Base-by-base conservation (phyloP, 2,888 invertebrate genomes). In the Macrophya annulata region DNA sequence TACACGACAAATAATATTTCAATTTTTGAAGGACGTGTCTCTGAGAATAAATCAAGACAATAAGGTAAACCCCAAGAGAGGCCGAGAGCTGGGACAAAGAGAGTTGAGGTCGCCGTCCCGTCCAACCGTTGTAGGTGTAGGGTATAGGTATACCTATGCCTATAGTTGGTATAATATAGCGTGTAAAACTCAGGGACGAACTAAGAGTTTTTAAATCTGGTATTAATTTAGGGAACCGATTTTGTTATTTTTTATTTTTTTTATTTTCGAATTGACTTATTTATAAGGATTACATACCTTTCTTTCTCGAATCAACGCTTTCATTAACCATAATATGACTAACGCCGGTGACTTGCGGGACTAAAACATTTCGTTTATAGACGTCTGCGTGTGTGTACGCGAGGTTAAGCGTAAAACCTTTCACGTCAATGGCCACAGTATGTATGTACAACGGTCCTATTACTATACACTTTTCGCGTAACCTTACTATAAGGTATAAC, bases 31-130 rank as follows among this genome's bases (percentile, higher is more conserved):
- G 74, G 12, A 43, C 74, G 45, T 37, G 25, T 10, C 17, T 37
- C 31, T 15, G 68, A n/a, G 71, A 85, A 85, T 82, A 82, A 85
- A 85, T 85, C 85, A 45, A 59, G 74, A 71, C 68, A 85, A 85
- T 85, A 82, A 72, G 55, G 85, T 85, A 55, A 82, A 85, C 55
- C 85, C 85, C 40, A 65, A 48, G 51, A 74, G 74, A 76, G 59
- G 25, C 82, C 25, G 51, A 72, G 74, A 62, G 65, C 76, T 83
- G 68, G 83, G 83, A 83, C 83, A 83, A 83, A 83, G 83, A 68
- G 83, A 83, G 83, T 48, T 71, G 83, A 68, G 83, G 83, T 83
- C 83, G 83, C 68, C 83, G 83, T 40, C 40, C 74, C 31, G 68
- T 74, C 68, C 83, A 48, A 17, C 71, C 48, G 71, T 83, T 71